Evolutionary conservation across 2,113 vertebrate genomes (phyloP).

Genomic region (Oriolus oriolus): DNA sequence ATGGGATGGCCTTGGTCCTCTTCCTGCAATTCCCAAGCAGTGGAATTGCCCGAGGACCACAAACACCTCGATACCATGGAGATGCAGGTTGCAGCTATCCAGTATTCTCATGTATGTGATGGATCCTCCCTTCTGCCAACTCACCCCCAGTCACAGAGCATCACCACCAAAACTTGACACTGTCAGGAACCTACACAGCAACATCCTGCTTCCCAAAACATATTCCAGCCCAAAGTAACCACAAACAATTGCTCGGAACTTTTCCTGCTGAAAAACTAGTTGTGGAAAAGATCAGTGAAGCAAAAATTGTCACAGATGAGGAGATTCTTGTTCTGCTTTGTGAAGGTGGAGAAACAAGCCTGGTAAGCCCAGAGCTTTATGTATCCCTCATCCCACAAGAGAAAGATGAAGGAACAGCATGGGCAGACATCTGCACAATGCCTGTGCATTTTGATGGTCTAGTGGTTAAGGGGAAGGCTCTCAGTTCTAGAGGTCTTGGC

Average conservation of each 20-base stretch:
- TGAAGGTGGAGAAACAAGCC: neutral
- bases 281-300: neutral
- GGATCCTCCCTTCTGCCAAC: neutral
- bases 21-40: neutral
- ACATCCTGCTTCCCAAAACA: neutral
- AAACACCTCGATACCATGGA: accelerated
- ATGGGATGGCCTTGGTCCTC: neutral
- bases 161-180: neutral
- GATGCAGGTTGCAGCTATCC: neutral
- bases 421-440: neutral
- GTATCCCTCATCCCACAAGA: neutral
- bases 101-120: accelerated
- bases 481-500: neutral
- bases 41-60: accelerated
- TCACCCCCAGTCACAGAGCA: neutral
- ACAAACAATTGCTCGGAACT: accelerated
- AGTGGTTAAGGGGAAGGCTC: neutral
- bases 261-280: neutral
- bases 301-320: neutral
- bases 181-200: neutral
- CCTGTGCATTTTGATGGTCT: neutral
- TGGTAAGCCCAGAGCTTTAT: neutral
- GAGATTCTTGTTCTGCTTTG: neutral
- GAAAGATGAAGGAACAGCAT: neutral
- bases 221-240: neutral